Evolutionary conservation across 2,797 vertebrate species (phyloP).

Genomic region (Salmo trutta): DNA sequence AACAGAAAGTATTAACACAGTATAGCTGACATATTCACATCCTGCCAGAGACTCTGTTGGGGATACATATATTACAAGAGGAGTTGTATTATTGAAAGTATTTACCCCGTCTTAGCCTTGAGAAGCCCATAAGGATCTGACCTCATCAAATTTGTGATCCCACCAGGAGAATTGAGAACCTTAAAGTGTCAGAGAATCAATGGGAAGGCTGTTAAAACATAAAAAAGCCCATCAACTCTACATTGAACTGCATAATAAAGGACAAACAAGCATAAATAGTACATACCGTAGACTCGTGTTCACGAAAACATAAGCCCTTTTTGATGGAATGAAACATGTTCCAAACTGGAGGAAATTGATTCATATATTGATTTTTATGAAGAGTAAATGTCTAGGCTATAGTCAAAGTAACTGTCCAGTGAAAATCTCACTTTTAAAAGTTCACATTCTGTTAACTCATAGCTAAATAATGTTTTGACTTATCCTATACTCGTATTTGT

Average conservation of each 20-base stretch:
- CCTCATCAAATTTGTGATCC: conserved; percentile 38
- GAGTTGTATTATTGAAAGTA: conserved; percentile 51
- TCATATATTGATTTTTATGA: not conserved
- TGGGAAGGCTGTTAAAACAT: conserved; percentile 31
- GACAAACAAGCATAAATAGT: conserved; percentile 26
- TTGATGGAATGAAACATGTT: not conserved
- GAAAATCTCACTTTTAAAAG: no score
- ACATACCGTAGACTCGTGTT: not conserved
- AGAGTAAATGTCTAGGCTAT: not conserved
- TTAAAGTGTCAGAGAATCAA: conserved; percentile 38
- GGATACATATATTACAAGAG: conserved; percentile 40
- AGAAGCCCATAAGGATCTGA: conserved; percentile 33
- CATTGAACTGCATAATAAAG: conserved; percentile 24
- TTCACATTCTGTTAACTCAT: no score
- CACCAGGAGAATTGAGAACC: conserved; percentile 36
- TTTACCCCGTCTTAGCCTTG: conserved; percentile 43
- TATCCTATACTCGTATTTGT: no score
- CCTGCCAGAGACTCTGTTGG: conserved; percentile 35
- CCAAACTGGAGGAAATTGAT: not conserved
- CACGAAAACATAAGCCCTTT: not conserved
- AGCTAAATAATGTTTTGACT: no score
- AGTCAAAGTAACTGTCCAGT: no score
- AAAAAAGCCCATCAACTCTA: conserved; percentile 29
- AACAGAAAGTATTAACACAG: not conserved
- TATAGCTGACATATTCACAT: conserved; percentile 15